A percentile compares a stretch with the other conserved stretches of the same genome.
Conservation (phyloP, 2,113 vertebrate species). For the Nerophis lumbriciformis region DNA sequence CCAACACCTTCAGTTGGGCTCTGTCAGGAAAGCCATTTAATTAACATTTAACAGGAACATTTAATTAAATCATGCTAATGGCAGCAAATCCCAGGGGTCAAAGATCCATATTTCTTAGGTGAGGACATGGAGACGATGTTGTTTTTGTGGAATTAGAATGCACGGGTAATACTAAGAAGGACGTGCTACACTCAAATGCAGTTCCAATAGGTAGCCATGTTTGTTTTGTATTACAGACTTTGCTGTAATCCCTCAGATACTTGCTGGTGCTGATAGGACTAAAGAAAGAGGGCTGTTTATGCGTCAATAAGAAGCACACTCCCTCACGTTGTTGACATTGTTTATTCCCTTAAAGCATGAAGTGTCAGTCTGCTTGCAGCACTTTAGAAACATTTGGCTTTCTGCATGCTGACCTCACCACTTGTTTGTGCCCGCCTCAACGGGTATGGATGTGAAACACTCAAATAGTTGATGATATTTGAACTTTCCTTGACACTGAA, state of each 20-base stretch:
- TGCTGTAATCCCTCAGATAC: conserved; percentile 20
- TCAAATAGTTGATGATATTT: too few species aligned
- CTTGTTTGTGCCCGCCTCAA: too few species aligned
- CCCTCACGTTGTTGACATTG: conserved; percentile 22
- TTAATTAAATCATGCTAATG: conserved; percentile 37
- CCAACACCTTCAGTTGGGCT: too few species aligned
- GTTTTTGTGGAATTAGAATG: neutral
- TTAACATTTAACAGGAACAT: conserved; percentile 14
- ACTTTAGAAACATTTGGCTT: conserved; percentile 3
- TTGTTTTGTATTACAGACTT: conserved; percentile 1
- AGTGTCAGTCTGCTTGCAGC: conserved; percentile 19
- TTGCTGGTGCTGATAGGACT: conserved; percentile 10
- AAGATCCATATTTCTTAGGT: neutral
- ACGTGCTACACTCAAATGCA: neutral
- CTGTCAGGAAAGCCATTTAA: too few species aligned
- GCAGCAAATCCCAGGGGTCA: conserved; percentile 16
- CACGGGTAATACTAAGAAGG: neutral
- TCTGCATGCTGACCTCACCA: too few species aligned
- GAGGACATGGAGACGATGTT: neutral
- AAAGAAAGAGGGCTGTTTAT: conserved; percentile 36
- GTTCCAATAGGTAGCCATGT: conserved; percentile 9
- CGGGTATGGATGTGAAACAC: too few species aligned
- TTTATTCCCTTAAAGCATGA: conserved; percentile 33
- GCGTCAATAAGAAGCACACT: conserved; percentile 17
- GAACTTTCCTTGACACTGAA: too few species aligned